Conservation (phyloP, 2,888 invertebrate genomes). For the Drosophila parthenogenetica region DNA sequence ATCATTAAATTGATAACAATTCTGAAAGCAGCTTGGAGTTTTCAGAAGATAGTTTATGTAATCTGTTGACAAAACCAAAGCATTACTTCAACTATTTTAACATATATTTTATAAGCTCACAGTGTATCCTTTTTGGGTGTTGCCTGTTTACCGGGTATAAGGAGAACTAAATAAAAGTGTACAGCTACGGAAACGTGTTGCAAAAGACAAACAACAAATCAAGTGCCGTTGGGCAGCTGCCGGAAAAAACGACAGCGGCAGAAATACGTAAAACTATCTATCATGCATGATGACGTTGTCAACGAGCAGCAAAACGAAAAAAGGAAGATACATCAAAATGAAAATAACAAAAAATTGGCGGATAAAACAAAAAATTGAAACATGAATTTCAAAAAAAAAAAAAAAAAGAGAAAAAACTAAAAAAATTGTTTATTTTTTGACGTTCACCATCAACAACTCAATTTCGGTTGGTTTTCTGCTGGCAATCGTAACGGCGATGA, state of each 20-base stretch:
- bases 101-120: neutral
- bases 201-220: conserved; percentile 80
- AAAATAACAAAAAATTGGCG: conserved; percentile 14
- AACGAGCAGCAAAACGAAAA: conserved; percentile 39
- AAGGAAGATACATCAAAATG: conserved; percentile 12
- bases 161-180: conserved; percentile 65
- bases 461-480: conserved; percentile 57
- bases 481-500: conserved; percentile 22
- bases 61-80: neutral
- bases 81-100: neutral
- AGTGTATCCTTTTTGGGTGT: conserved; percentile 1
- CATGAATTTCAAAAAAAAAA: conserved; percentile 19
- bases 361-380: conserved; percentile 30
- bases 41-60: too few relatives aligned
- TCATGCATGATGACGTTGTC: conserved; percentile 77
- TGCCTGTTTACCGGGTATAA: conserved; percentile 31
- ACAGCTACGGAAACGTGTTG: conserved; percentile 67
- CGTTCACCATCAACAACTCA: conserved; percentile 70
- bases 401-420: conserved; percentile 30
- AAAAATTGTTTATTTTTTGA: conserved; percentile 67
- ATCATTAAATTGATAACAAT: too few relatives aligned
- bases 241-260: conserved; percentile 55
- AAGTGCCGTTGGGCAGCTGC: conserved; percentile 72
- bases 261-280: conserved; percentile 80
- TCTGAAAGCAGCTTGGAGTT: too few relatives aligned